These are phyloP conservation scores for Aotus griseimembra DNA, from an alignment of 2,797 vertebrate species.

Conservation along the genomic window DNA sequence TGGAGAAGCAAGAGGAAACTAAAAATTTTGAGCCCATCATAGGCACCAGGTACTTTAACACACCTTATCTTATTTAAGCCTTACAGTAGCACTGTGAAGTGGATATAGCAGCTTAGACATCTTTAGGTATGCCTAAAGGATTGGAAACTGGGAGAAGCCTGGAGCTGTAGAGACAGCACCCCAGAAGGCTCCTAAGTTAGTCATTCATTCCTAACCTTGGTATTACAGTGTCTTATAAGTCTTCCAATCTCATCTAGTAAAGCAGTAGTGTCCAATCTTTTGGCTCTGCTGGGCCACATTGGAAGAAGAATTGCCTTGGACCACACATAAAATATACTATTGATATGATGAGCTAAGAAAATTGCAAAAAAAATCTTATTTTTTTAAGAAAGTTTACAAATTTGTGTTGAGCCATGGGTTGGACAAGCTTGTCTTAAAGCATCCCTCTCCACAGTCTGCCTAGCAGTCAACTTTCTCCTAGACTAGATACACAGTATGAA, in stretches of 20 bases:
- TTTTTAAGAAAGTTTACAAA: too few species aligned
- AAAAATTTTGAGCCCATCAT: not conserved
- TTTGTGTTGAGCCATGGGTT: too few species aligned
- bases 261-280: too few species aligned
- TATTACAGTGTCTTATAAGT: not conserved
- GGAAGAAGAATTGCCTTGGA: too few species aligned
- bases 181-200: not conserved
- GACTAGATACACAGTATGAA: not conserved
- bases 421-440: not conserved
- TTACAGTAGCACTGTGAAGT: not conserved
- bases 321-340: too few species aligned
- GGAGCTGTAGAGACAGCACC: not conserved
- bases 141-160: not conserved
- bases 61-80: not conserved
- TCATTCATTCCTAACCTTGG: not conserved
- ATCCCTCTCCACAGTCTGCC: not conserved
- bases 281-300: too few species aligned
- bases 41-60: not conserved
- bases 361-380: too few species aligned
- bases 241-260: not conserved
- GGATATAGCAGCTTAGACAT: not conserved
- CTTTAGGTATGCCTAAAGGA: not conserved
- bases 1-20: conserved; percentile 1
- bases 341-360: too few species aligned
- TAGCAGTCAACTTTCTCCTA: not conserved